phyloP scores from a whole-genome alignment of 2,113 vertebrate genomes.

The Columba janthina region DNA sequence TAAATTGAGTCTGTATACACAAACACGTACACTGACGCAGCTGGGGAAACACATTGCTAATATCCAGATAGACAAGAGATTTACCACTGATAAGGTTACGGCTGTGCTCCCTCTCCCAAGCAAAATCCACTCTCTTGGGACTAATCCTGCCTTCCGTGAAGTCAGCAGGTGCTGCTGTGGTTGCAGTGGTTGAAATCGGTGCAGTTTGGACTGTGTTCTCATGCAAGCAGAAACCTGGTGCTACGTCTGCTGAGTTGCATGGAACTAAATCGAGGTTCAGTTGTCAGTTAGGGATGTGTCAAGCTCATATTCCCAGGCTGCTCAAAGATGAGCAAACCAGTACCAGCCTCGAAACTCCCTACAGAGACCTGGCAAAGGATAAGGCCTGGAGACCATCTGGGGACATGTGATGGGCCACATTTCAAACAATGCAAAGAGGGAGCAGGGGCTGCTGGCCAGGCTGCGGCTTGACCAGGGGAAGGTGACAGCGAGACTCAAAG shows the following conservation, averaged over 20 bases:
- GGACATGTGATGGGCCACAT: accelerated
- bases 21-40: background rate
- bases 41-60: constrained; percentile 45
- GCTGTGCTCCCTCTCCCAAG: background rate
- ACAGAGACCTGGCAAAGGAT: background rate
- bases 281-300: background rate
- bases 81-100: background rate
- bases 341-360: background rate
- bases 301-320: background rate
- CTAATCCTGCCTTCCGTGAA: background rate
- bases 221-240: background rate
- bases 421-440: background rate
- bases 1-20: constrained; percentile 15
- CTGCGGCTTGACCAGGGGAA: accelerated
- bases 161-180: background rate
- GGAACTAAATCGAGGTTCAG: background rate
- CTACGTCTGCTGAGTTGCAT: background rate
- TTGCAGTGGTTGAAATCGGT: accelerated
- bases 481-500: background rate
- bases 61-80: constrained; percentile 12
- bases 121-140: background rate
- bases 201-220: background rate
- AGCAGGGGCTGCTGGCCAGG: background rate
- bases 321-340: background rate
- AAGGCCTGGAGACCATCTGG: background rate